Evolutionary conservation across 2,888 invertebrate genomes (phyloP), one percentile per base, ranked within the genome.

Genomic region (Chromoteleia sp.): DNA sequence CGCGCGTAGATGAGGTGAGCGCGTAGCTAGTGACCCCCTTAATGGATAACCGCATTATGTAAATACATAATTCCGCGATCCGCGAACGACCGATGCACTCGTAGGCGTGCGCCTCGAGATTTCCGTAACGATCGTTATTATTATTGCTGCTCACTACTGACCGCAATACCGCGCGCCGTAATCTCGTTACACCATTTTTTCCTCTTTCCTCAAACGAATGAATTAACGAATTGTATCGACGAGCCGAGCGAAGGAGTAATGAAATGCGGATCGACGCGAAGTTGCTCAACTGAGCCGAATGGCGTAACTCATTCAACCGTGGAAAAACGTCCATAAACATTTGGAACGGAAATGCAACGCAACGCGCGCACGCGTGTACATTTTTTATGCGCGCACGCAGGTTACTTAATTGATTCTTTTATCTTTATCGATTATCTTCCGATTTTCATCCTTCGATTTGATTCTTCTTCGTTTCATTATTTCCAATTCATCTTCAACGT

Each of bases 81-180:
- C 63, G 83, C 84, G 82, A 84, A 77, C 81, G 82, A 83, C 82
- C 77, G 83, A 85, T 85, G 79, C 84, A 83, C 75, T 82, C 76
- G 85, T 85, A 86, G 86, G 86, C 87, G 87, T 85, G 85, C 87
- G 86, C 86, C 86, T 86, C 87, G 85, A 88, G 86, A 88, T 88
- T 88, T 88, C 87, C 87, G 84, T 85, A 86, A 85, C 86, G 85
- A 85, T 88, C 88, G 21, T n/a, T n/a, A n/a, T 45, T 86, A 88
- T 86, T 82, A 84, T 87, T 86, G 87, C 87, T 74, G 73, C 68
- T 33, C 74, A 81, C 68, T 75, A 61, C 70, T 70, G 82, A 74
- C 63, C 70, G 65, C 73, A 63, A 59, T 75, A 75, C 54, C 15
- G 14, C 19, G 36, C 33, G 48, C 12, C 8, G 36, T 39, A 58